Evolutionary conservation across 1,140 invertebrate species (phyloP).

Genomic region (Eubasilissa regina): DNA sequence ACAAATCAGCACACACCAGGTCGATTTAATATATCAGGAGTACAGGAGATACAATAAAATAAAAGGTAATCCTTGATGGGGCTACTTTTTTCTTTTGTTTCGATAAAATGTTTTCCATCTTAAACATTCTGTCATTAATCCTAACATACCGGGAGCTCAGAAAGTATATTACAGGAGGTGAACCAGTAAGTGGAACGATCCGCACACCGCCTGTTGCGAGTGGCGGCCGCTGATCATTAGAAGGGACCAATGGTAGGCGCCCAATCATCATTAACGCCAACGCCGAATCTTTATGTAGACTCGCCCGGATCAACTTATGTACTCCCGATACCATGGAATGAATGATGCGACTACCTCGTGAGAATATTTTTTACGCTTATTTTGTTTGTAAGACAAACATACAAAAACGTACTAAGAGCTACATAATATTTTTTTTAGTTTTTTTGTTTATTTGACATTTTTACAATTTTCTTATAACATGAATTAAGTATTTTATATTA

Average conservation of each 20-base stretch:
- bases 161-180: conserved; percentile 6
- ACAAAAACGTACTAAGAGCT: too few species aligned
- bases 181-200: conserved; percentile 33
- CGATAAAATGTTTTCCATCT: background rate
- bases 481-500: too few species aligned
- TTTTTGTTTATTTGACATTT: too few species aligned
- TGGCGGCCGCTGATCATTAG: conserved; percentile 55
- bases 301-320: background rate
- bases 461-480: too few species aligned
- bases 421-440: too few species aligned
- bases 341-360: conserved; percentile 3
- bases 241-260: conserved; percentile 54
- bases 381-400: too few species aligned
- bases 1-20: too few species aligned
- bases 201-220: conserved; percentile 30
- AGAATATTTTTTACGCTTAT: too few species aligned
- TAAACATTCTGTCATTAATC: background rate
- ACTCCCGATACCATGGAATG: conserved; percentile 9
- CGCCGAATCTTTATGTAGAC: conserved; percentile 57
- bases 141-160: conserved; percentile 15
- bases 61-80: too few species aligned
- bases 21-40: too few species aligned
- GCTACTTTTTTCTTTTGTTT: too few species aligned
- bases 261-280: conserved; percentile 57
- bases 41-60: too few species aligned